phyloP scores from a whole-genome alignment of 2,797 vertebrate species.

The Aplochiton taeniatus region DNA sequence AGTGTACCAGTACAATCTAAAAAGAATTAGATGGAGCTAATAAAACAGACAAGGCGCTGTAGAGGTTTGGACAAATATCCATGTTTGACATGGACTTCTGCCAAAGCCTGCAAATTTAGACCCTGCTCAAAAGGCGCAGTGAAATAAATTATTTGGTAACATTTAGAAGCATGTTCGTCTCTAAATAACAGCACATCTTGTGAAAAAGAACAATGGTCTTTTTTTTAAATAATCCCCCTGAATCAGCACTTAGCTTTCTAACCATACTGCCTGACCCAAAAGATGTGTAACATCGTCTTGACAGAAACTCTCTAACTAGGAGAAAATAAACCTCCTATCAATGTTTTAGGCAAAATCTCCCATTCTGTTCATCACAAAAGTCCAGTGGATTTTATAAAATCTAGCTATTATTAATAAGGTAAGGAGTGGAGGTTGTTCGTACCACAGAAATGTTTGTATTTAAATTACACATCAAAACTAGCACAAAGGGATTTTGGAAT shows the following conservation, averaged over 20 bases:
- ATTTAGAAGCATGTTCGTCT: not conserved
- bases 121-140: not conserved
- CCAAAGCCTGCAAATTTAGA: not conserved
- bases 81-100: conserved; percentile 7
- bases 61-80: not conserved
- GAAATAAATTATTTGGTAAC: not conserved
- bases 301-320: too few relatives aligned
- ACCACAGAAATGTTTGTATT: too few relatives aligned
- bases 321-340: too few relatives aligned
- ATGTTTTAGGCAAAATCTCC: too few relatives aligned
- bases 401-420: too few relatives aligned
- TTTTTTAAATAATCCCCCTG: not conserved
- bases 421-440: too few relatives aligned
- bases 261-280: not conserved
- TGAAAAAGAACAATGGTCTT: not conserved
- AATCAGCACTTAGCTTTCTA: not conserved
- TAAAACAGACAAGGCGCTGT: not conserved
- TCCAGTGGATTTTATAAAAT: too few relatives aligned
- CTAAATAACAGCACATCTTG: not conserved
- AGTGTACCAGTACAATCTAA: not conserved
- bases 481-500: too few relatives aligned
- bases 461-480: too few relatives aligned
- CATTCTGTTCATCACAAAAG: too few relatives aligned
- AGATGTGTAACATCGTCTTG: not conserved
- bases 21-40: not conserved